Conservation (phyloP, 2,113 vertebrate species). For the Vulpes vulpes region DNA sequence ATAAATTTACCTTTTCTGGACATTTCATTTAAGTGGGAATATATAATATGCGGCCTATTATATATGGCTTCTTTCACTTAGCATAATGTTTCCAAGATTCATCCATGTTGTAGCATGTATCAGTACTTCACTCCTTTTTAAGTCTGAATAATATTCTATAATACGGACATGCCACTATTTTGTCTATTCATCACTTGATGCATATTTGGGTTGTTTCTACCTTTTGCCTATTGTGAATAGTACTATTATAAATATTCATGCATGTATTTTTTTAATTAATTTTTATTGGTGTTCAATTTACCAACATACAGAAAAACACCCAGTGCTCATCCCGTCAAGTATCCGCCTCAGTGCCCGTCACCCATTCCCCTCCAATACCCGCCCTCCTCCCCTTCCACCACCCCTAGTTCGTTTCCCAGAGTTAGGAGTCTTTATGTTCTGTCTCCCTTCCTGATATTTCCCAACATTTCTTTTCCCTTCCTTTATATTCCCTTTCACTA, state of each 20-base stretch:
- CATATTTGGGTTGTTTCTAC: background rate
- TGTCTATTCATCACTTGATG: background rate
- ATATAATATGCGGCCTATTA: background rate
- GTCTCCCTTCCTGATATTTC: too few species aligned
- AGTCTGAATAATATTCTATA: background rate
- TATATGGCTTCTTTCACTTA: background rate
- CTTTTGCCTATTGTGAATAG: background rate
- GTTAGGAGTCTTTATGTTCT: too few species aligned
- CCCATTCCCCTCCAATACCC: too few species aligned
- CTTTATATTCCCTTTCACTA: too few species aligned
- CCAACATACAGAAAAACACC: too few species aligned
- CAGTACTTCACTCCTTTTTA: background rate
- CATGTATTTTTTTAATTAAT: background rate
- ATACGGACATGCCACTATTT: background rate
- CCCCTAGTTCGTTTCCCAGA: too few species aligned
- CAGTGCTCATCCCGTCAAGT: too few species aligned
- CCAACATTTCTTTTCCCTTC: too few species aligned
- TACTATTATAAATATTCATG: background rate
- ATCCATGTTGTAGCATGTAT: background rate
- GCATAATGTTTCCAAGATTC: background rate
- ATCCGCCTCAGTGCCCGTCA: too few species aligned
- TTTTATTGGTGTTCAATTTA: too few species aligned
- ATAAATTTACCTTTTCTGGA: background rate
- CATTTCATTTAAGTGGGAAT: background rate
- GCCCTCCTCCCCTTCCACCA: too few species aligned